phyloP scores from a whole-genome alignment of 2,888 invertebrate species.

The Cinara cedri region DNA sequence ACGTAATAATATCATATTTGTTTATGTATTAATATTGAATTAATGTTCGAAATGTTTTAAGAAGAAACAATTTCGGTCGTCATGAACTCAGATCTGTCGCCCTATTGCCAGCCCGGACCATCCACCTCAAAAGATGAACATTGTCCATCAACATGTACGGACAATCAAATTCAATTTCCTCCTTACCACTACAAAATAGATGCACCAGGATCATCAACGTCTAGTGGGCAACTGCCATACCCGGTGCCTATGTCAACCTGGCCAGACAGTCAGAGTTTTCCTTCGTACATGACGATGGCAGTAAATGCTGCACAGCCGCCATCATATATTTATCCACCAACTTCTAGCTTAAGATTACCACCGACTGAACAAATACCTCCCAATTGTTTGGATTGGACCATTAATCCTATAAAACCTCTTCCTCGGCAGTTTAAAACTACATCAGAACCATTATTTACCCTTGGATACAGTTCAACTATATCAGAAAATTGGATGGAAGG shows the following conservation, averaged over 20 bases:
- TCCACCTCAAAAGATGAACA: slow-evolving; percentile 29
- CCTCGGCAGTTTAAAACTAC: slow-evolving; percentile 43
- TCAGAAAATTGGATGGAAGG: slow-evolving; percentile 50
- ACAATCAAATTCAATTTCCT: slow-evolving; percentile 1
- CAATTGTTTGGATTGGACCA: slow-evolving; percentile 41
- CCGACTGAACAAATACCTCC: slow-evolving; percentile 24
- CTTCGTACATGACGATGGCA: slow-evolving; percentile 8
- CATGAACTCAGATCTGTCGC: slow-evolving; percentile 35
- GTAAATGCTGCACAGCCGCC: background rate
- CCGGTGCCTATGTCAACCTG: slow-evolving; percentile 11
- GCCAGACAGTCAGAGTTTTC: slow-evolving; percentile 24
- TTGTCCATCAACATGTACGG: background rate
- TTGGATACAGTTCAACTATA: slow-evolving; percentile 38
- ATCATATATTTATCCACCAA: slow-evolving; percentile 17
- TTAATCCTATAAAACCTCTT: slow-evolving; percentile 17
- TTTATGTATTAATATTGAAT: background rate
- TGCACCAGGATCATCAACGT: background rate
- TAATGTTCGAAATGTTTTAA: background rate
- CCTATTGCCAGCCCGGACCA: slow-evolving; percentile 35
- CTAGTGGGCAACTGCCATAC: background rate
- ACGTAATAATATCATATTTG: too few species aligned
- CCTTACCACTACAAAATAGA: slow-evolving; percentile 23
- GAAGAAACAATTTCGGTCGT: background rate
- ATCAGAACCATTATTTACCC: slow-evolving; percentile 26
- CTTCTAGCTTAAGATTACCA: slow-evolving; percentile 7